phyloP scores from a whole-genome alignment of 2,113 vertebrate species.

The Microtus richardsoni region DNA sequence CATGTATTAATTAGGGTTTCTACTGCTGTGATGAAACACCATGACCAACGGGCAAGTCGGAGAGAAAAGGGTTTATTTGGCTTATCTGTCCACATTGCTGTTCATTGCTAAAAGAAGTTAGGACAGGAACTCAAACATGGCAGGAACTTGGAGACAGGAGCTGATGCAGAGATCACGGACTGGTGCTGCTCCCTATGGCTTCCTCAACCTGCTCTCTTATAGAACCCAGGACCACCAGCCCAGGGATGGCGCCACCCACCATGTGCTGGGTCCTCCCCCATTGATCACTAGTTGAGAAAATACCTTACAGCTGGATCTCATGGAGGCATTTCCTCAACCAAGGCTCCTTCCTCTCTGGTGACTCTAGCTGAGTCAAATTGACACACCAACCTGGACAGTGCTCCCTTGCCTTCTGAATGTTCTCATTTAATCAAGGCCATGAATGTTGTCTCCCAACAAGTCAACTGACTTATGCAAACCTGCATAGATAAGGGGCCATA shows the following conservation, averaged over 20 bases:
- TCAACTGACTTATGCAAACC: not conserved
- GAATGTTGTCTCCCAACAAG: not conserved
- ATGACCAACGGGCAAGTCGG: not conserved
- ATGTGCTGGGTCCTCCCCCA: not conserved
- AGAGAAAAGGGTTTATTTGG: not conserved
- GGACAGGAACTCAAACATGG: not conserved
- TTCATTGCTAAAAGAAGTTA: not conserved
- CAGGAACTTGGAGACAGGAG: not conserved
- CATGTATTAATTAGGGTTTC: not conserved
- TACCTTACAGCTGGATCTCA: not conserved
- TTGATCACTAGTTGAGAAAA: not conserved
- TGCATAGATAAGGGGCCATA: not conserved
- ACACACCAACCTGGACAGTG: not conserved
- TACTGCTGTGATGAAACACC: not conserved
- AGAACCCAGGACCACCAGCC: not conserved
- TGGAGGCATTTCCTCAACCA: not conserved
- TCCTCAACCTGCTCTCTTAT: not conserved
- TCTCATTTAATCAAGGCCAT: constrained; percentile 35
- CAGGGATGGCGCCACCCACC: not conserved
- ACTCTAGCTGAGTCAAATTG: not conserved
- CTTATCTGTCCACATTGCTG: not conserved
- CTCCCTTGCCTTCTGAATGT: not conserved
- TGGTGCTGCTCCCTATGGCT: not conserved
- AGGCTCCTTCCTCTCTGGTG: not conserved
- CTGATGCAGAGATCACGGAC: not conserved